Evolutionary conservation across 2,113 vertebrate genomes (phyloP), one percentile per base, ranked within the genome.

Genomic region (Pavo muticus): DNA sequence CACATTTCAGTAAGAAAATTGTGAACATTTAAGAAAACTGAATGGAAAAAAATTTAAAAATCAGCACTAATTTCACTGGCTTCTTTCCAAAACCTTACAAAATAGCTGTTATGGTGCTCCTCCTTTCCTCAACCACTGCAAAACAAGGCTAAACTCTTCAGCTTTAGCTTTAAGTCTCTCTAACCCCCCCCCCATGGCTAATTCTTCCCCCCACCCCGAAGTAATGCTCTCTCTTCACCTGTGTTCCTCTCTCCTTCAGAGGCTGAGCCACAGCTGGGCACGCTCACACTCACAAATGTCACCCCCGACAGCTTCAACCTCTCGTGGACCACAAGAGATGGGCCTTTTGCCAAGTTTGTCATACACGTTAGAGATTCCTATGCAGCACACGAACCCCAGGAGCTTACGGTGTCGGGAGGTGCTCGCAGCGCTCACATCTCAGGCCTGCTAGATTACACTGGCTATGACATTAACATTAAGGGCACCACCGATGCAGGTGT

Each of bases 281-380:
- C 3, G 30, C 94, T 98, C 93, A 94, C 97, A 87, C 80, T 98
- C 98, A 97, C 97, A 97, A 97, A 94, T 37, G 92, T 98, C 97
- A 97, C 97, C 74, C 91, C 96, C 3, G 91, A 96, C 96, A 97
- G 97, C 97, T 97, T 98, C 97, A 96, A 87, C 88, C 52, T 98
- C 91, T 98, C 97, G 5, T 97, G 97, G 98, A 98, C 92, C 77
- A 61, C 93, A 20, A 82, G 30, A 35, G 95, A 79, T 13, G 96
- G 96, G 92, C 87, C 93, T 91, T 97, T 98, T 95, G 97, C 95
- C 96, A 63, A 97, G 73, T 97, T 97, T 81, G 70, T 97, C 52
- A 94, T 97, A 92, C 78, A 35, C 59, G 13, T 97, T 95, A 97
- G 91, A 4, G 80, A 96, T 52, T 59, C 93, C 57, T 65, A 76